phyloP scores from a whole-genome alignment of 2,888 invertebrate species.

The Flabesymbios commensalis region DNA sequence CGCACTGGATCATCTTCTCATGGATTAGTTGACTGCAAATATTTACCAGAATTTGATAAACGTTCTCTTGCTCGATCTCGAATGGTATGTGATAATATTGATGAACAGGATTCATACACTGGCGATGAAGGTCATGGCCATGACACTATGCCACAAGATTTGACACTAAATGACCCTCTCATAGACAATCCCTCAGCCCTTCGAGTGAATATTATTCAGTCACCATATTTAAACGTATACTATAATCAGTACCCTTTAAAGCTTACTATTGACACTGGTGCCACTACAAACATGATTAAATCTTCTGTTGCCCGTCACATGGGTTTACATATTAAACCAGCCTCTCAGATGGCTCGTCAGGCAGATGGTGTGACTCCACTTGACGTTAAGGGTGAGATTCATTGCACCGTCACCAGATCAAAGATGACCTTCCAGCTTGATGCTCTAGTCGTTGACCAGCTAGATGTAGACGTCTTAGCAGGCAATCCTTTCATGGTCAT shows the following conservation, averaged over 20 bases:
- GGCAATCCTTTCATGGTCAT: not conserved
- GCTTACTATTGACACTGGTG: not conserved
- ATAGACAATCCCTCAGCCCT: no score
- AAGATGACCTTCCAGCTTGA: not conserved
- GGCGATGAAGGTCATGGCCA: no score
- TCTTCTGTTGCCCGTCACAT: not conserved
- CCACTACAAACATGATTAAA: not conserved
- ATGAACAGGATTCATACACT: not conserved
- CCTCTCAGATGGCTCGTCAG: not conserved
- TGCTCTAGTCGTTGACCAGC: not conserved
- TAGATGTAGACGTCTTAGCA: slow-evolving; percentile 2
- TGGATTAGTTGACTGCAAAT: not conserved
- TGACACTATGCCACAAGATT: no score
- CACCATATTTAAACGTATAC: not conserved
- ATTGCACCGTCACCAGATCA: not conserved
- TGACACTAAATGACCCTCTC: no score
- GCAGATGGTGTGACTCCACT: slow-evolving; percentile 5
- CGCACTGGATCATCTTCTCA: not conserved
- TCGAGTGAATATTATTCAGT: not conserved
- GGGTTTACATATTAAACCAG: not conserved
- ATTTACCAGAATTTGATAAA: not conserved
- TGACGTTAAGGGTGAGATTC: slow-evolving; percentile 2
- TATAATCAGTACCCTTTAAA: not conserved
- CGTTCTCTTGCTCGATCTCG: no score
- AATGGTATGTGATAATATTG: not conserved